These are phyloP conservation scores for Peribatodes rhomboidaria DNA, from an alignment of 2,888 invertebrate genomes.

Conservation along the genomic window DNA sequence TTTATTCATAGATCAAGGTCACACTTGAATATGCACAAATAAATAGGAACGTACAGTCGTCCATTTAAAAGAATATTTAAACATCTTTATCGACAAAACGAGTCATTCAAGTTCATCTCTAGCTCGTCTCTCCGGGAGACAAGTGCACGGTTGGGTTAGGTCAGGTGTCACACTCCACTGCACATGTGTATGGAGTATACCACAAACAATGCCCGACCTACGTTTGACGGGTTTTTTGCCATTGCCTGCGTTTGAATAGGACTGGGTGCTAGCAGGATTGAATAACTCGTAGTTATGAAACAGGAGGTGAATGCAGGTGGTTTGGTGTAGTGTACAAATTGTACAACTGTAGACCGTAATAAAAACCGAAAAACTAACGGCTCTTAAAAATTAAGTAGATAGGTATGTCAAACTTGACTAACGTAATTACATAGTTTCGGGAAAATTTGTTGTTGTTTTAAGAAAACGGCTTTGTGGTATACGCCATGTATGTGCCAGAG, in stretches of 20 bases:
- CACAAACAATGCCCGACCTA: constrained; percentile 52
- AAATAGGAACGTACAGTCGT: neutral
- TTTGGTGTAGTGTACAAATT: constrained; percentile 4
- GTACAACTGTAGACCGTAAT: neutral
- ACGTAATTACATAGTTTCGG: no score
- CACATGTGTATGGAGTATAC: constrained; percentile 59
- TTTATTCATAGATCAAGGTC: no score
- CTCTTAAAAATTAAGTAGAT: neutral
- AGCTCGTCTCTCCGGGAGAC: constrained; percentile 66
- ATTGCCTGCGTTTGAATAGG: constrained; percentile 42
- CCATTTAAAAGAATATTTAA: neutral
- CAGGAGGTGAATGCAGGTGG: constrained; percentile 20
- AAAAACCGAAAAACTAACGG: neutral
- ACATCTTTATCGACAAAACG: constrained; percentile 51
- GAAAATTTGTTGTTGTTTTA: no score
- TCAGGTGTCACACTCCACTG: constrained; percentile 79
- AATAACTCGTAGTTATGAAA: constrained; percentile 26
- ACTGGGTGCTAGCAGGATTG: constrained; percentile 32
- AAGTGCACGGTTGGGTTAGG: constrained; percentile 83
- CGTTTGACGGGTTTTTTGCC: constrained; percentile 50
- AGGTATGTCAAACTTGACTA: no score
- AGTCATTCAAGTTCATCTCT: constrained; percentile 56
- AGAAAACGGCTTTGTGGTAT: no score
- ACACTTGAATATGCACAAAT: neutral
- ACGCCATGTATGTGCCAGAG: neutral